Evolutionary conservation across 2,113 vertebrate genomes (phyloP).

Genomic region (Grus americana): DNA sequence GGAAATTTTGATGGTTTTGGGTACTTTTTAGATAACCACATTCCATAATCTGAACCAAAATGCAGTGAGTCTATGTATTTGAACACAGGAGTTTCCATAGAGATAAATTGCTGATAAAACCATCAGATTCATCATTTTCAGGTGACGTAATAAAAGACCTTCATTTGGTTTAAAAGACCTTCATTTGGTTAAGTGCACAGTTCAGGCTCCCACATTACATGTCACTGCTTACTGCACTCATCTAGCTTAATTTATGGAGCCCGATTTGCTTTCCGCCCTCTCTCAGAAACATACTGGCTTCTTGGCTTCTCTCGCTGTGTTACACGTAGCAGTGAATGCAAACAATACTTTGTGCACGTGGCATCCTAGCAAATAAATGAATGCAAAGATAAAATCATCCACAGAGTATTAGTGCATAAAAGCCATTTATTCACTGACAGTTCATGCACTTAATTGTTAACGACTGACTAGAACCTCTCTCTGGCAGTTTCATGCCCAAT

Average conservation of each 20-base stretch:
- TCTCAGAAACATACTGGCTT: neutral
- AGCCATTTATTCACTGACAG: constrained; percentile 20
- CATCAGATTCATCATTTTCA: neutral
- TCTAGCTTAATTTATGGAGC: neutral
- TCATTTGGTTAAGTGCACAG: neutral
- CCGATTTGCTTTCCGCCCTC: neutral
- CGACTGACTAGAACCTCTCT: neutral
- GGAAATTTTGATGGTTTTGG: neutral
- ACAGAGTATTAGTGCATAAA: neutral
- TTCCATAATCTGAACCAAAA: neutral
- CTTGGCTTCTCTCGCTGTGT: neutral
- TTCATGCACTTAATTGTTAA: neutral
- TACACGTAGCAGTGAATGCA: neutral
- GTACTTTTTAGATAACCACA: neutral
- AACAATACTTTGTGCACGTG: neutral
- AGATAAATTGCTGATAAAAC: neutral
- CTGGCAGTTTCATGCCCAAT: neutral
- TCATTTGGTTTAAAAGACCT: neutral
- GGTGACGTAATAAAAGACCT: neutral
- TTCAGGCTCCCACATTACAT: neutral
- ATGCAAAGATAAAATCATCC: neutral
- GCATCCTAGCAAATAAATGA: neutral
- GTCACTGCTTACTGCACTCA: neutral
- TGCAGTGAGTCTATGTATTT: neutral
- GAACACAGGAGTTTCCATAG: neutral